These are phyloP conservation scores for Melieria picta DNA, from an alignment of 2,888 invertebrate species.

Conservation along the genomic window DNA sequence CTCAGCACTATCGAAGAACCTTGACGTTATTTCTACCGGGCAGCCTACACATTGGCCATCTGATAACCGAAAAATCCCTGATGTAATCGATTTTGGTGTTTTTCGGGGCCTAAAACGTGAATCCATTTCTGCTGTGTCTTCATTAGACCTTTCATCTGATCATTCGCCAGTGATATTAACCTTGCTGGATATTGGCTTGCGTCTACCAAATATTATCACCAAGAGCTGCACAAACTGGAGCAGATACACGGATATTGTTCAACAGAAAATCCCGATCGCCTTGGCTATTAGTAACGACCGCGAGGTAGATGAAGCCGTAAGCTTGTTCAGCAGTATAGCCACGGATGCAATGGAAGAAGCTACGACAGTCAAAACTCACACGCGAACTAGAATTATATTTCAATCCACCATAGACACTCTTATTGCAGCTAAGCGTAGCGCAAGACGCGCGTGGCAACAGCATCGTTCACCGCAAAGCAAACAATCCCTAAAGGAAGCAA, in stretches of 20 bases:
- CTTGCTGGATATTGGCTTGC: background rate
- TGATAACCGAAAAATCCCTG: background rate
- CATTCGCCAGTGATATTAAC: too few species aligned
- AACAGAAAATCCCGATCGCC: background rate
- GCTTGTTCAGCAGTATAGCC: background rate
- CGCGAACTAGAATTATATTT: background rate
- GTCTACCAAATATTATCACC: background rate
- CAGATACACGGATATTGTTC: background rate
- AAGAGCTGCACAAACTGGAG: background rate
- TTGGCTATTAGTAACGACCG: background rate
- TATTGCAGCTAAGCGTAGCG: background rate
- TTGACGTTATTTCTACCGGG: constrained; percentile 3
- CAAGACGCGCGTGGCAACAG: constrained; percentile 2
- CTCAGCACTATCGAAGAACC: background rate
- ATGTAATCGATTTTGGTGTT: constrained; percentile 4
- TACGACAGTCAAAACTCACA: background rate
- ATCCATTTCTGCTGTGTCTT: background rate
- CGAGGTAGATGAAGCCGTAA: background rate
- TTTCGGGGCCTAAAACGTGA: too few species aligned
- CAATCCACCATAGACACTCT: background rate
- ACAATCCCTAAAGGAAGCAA: background rate
- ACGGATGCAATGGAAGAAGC: background rate
- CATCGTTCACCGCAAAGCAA: background rate
- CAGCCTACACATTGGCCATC: constrained; percentile 8
- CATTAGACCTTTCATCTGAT: background rate